These are phyloP conservation scores for Tenualosa ilisha DNA, from an alignment of 2,797 vertebrate genomes.

Conservation along the genomic window DNA sequence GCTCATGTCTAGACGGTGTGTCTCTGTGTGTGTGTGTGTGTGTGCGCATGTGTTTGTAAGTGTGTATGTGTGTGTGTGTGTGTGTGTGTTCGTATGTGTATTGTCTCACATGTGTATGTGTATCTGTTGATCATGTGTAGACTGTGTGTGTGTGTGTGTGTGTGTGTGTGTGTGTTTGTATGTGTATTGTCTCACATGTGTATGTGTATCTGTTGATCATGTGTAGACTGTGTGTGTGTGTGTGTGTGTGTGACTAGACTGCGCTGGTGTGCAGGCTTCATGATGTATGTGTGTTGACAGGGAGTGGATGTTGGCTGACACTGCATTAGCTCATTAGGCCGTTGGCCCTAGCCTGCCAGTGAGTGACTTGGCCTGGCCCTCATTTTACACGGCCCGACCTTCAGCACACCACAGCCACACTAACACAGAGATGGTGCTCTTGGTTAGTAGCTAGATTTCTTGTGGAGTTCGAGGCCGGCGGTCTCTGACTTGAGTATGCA, in stretches of 20 bases:
- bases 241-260: background rate
- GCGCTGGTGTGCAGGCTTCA: slow-evolving; percentile 22
- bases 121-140: background rate
- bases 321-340: slow-evolving; percentile 33
- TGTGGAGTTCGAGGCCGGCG: slow-evolving; percentile 23
- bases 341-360: background rate
- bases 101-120: background rate
- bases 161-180: background rate
- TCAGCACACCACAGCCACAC: background rate
- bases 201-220: background rate
- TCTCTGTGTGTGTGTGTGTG: background rate
- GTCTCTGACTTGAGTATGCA: background rate
- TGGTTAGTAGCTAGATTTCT: background rate
- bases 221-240: background rate
- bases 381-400: background rate
- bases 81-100: background rate
- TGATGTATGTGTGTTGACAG: slow-evolving; percentile 22
- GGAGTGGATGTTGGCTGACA: slow-evolving; percentile 17
- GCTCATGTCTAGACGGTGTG: background rate
- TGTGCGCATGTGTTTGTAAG: background rate
- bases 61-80: background rate
- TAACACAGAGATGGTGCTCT: too few species aligned
- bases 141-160: background rate
- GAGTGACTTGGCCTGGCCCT: background rate
- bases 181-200: background rate